phyloP scores from a whole-genome alignment of 1,140 invertebrate species.

The Bombus polaris region DNA sequence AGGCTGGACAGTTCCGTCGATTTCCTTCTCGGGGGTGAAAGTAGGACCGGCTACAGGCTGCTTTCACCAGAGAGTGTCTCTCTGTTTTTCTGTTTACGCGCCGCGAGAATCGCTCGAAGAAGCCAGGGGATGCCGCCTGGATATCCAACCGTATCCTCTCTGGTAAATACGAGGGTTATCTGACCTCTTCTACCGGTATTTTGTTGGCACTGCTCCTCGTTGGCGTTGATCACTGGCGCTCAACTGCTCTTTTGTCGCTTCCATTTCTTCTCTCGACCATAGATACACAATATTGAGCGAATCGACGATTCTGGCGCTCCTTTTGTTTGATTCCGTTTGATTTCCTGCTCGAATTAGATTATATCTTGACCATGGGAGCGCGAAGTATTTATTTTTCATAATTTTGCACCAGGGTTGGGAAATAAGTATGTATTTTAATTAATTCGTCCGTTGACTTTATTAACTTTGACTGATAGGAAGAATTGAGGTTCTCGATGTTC shows the following conservation, averaged over 20 bases:
- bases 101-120: slow-evolving; percentile 49
- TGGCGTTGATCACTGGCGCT: slow-evolving; percentile 22
- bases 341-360: no score
- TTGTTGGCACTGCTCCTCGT: not conserved
- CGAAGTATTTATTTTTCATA: no score
- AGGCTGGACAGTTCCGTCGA: slow-evolving; percentile 35
- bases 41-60: slow-evolving; percentile 18
- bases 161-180: slow-evolving; percentile 75
- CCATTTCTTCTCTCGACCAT: not conserved
- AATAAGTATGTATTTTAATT: no score
- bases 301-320: not conserved
- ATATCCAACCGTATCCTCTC: slow-evolving; percentile 67
- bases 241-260: not conserved
- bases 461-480: no score
- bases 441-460: no score
- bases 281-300: not conserved
- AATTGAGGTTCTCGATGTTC: no score
- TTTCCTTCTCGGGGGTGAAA: slow-evolving; percentile 26
- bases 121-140: slow-evolving; percentile 27
- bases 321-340: not conserved
- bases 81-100: slow-evolving; percentile 76
- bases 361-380: no score
- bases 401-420: no score
- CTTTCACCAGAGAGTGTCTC: slow-evolving; percentile 63
- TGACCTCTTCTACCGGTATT: slow-evolving; percentile 37